phyloP scores from a whole-genome alignment of 2,797 vertebrate genomes.

The Sebastes umbrosus region DNA sequence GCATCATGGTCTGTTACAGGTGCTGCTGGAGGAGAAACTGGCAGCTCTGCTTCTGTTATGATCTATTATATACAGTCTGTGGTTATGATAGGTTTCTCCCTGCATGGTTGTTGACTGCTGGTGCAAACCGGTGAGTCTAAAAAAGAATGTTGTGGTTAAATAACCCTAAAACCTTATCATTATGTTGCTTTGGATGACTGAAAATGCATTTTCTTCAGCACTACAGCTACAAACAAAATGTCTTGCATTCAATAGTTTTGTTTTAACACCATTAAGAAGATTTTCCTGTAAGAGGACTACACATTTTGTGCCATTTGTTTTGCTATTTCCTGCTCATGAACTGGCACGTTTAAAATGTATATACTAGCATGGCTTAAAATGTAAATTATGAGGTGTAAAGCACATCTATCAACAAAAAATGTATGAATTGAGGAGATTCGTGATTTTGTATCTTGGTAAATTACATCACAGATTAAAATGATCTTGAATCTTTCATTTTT shows the following conservation, averaged over 20 bases:
- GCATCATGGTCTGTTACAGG: constrained; percentile 38
- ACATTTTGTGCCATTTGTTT: background rate
- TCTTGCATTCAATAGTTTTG: background rate
- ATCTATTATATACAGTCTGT: constrained; percentile 8
- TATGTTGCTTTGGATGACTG: background rate
- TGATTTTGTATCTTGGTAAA: constrained; percentile 7
- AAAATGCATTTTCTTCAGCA: background rate
- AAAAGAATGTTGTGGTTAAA: constrained; percentile 3
- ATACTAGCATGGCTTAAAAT: background rate
- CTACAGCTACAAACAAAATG: background rate
- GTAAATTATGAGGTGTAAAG: background rate
- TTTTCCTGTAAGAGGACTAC: background rate
- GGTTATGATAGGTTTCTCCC: constrained; percentile 1
- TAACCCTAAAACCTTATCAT: background rate
- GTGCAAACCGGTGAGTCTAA: constrained; percentile 2
- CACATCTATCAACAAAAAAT: background rate
- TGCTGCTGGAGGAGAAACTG: constrained; percentile 9
- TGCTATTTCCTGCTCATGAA: background rate
- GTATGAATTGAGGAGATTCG: background rate
- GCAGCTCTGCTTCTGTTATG: constrained; percentile 5
- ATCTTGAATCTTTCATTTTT: constrained; percentile 22
- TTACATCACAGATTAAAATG: constrained; percentile 2
- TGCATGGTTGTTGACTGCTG: background rate
- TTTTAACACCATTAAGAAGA: background rate
- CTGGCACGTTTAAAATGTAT: background rate